Evolutionary conservation across 2,888 invertebrate genomes (phyloP), one percentile per base, ranked within the genome.

Genomic region (Drosophila peninsularis): DNA sequence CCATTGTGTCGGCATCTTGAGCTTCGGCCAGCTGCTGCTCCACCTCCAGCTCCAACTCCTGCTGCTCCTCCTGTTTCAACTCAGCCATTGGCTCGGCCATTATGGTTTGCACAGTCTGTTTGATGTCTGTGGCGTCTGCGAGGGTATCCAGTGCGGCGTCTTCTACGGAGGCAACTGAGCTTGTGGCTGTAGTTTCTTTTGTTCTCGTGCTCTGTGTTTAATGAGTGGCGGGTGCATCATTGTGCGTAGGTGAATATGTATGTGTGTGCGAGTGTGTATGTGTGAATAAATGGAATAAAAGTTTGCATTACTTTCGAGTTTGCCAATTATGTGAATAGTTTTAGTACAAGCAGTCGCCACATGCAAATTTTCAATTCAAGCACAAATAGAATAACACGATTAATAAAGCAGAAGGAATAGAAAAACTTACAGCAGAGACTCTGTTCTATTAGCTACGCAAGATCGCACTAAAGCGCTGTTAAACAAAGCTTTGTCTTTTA

Each of bases 71-170:
- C 73, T 76, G 56, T 30, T 42, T 21, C n/a, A 34, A 21, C 45
- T 55, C 57, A 69, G 75, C 75, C 64, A 73, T 71, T 50, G 65
- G 39, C 34, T 71, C 62, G 56, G 71, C 71, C 76, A 67, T 77
- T 70, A 75, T 67, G 24, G 44, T 57, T 17, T 72, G 73, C 47
- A n/a, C 52, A 32, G 42, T 70, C 55, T 76, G 76, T 52, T 71
- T 77, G 71, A 71, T 74, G 62, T 80, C 80, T 6, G 80, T 82
- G 75, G 80, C 88, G 71, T 88, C 89, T 80, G 89, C 82, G 63
- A 80, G 79, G 63, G 82, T 80, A 80, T 90, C 89, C 37, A 37
- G n/a, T 75, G 67, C 63, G 44, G 49, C 49, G 62, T 71, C 61
- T 64, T 47, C 62, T 50, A 55, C 5, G 27, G 49, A 49, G 65